A percentile compares a stretch with the other conserved stretches of the same genome.
phyloP scores from a whole-genome alignment of 1,140 invertebrate species.

The Adelges cooleyi region DNA sequence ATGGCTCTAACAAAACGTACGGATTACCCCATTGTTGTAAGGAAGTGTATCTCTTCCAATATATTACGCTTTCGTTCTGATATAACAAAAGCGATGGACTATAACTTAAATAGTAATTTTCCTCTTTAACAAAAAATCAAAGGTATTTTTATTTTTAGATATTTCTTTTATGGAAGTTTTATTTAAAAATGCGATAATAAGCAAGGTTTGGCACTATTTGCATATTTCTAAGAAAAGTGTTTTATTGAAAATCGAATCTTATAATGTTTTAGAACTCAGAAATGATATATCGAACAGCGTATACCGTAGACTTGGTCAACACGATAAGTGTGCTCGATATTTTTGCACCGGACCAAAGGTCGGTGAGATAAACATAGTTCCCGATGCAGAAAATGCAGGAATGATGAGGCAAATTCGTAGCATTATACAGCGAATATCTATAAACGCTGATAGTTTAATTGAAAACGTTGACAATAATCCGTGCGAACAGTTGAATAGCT shows the following conservation, averaged over 20 bases:
- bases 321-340: background rate
- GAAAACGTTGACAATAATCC: slow-evolving; percentile 4
- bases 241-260: too few species aligned
- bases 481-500: background rate
- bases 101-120: background rate
- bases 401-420: background rate
- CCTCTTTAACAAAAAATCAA: background rate
- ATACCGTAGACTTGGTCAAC: background rate
- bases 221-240: too few species aligned
- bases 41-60: background rate
- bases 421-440: background rate
- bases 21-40: background rate
- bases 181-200: too few species aligned
- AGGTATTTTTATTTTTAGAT: background rate
- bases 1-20: background rate
- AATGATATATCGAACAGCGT: slow-evolving; percentile 6
- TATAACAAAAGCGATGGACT: background rate
- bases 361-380: background rate
- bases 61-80: background rate
- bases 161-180: too few species aligned
- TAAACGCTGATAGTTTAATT: background rate
- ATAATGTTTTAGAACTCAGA: background rate
- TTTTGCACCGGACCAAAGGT: background rate
- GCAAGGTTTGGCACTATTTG: too few species aligned
- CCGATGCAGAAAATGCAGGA: background rate